Base-by-base conservation (phyloP, 1,140 invertebrate species). In the Lordiphosa collinella region DNA sequence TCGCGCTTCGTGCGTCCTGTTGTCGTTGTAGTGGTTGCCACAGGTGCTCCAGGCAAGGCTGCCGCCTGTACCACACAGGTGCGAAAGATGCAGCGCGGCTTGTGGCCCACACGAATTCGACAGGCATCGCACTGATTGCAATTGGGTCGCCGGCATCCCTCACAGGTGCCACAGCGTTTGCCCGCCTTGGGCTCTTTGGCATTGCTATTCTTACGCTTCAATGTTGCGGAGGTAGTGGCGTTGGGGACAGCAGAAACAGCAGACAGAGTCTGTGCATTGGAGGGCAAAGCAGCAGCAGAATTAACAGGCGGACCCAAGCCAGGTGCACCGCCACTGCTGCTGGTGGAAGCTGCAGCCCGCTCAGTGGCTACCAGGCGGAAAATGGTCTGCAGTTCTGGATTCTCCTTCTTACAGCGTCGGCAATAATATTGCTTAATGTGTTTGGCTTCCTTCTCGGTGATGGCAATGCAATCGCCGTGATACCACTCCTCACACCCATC, bases 401-500 rank as follows among this genome's bases (percentile, higher is more conserved):
- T 95, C 86, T 96, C 94, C 74, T 94, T 93, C 79, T 92, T 90
- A 78, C 95, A 96, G n/a, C 93, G 91, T 69, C 95, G 91, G 90
- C 98, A 99, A 89, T 95, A 98, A 80, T 97, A 99, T 71, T 96
- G 95, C 85, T 96, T 96, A 47, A 99, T 99, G 57, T 94, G 93
- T 84, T 97, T 97, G 0, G 98, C 95, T 88, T 98, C 95, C 68
- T 95, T 93, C 87, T 98, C 95, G 7, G 96, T 97, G 55, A 99
- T 96, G 69, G 95, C 96, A 75, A 99, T 98, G 89, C 98, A 99
- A 82, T 98, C 96, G 7, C 97, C 97, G 90, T 99, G 98, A 87
- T 98, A 99, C 98, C 98, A 99, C 90, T 99, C 97, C 89, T 99
- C 96, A 90, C 98, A 99, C 25, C 95, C 92, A 90, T 99, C 98